Percentiles rank a stretch among this genome's conserved stretches.
Evolutionary conservation across 2,113 vertebrate species (phyloP).

Genomic region (Bos indicus): DNA sequence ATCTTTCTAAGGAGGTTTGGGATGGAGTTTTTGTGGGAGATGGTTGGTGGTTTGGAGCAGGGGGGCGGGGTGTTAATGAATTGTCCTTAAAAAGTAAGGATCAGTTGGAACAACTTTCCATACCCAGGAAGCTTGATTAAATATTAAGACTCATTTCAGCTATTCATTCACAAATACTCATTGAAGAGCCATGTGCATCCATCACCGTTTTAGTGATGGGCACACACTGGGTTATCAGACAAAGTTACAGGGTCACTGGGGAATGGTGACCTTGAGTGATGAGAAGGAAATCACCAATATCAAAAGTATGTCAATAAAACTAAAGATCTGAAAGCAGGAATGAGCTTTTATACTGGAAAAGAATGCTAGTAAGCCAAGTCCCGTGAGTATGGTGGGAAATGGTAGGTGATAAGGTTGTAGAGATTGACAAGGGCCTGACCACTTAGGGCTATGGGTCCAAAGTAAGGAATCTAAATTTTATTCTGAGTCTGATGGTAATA

Average conservation of each 20-base stretch:
- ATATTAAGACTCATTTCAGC: neutral
- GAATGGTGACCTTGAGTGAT: neutral
- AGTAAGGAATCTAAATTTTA: neutral
- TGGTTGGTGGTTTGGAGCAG: neutral
- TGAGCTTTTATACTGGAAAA: neutral
- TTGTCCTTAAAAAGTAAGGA: neutral
- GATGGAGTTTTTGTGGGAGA: neutral
- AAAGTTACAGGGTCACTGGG: neutral
- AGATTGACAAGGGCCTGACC: neutral
- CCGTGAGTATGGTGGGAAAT: neutral
- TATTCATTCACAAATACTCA: neutral
- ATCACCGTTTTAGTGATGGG: neutral
- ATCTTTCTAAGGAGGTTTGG: neutral
- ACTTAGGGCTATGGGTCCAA: neutral
- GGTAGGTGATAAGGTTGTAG: neutral
- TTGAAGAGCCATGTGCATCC: neutral
- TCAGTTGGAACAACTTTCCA: neutral
- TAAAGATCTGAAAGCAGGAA: neutral
- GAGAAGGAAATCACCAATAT: neutral
- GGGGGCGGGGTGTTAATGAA: rapidly evolving
- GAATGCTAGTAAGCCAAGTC: neutral
- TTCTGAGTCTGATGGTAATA: neutral
- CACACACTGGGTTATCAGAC: neutral
- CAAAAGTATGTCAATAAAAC: neutral
- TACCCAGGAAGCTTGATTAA: neutral